Percentiles rank a stretch among this genome's conserved stretches.
Conservation (phyloP, 2,113 vertebrate species). For the Solea senegalensis region DNA sequence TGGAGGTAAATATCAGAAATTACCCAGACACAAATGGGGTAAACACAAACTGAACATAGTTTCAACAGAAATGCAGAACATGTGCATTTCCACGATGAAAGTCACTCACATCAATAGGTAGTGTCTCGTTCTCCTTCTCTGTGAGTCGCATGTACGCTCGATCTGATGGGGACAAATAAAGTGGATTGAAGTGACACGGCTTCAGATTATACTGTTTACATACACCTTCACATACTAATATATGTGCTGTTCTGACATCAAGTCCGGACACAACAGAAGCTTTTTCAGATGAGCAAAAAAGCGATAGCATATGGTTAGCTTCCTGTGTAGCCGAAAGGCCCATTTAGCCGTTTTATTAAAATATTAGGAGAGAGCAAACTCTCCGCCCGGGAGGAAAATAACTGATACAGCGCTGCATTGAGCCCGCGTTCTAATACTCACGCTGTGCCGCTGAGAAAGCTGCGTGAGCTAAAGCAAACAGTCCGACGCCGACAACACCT, state of each 20-base stretch:
- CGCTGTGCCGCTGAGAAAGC: conserved; percentile 96
- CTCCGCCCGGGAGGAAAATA: background rate
- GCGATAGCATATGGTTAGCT: conserved; percentile 44
- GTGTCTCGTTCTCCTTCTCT: conserved; percentile 96
- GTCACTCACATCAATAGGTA: conserved; percentile 94
- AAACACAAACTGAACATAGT: no score
- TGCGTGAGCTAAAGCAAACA: conserved; percentile 94
- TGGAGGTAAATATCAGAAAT: accelerated
- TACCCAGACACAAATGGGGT: background rate
- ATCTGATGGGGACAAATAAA: conserved; percentile 75
- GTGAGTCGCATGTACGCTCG: conserved; percentile 95
- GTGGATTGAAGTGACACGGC: accelerated
- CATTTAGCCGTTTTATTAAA: background rate
- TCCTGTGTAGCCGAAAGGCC: conserved; percentile 39
- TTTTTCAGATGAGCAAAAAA: conserved; percentile 27
- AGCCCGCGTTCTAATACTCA: conserved; percentile 61
- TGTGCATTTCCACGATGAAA: background rate
- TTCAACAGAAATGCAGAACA: background rate
- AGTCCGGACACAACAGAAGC: no score
- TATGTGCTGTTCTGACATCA: no score
- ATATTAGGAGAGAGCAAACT: background rate
- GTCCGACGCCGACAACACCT: conserved; percentile 91
- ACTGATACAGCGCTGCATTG: no score
- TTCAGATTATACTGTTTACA: accelerated
- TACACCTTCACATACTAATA: accelerated